Base-by-base conservation (phyloP, 2,888 invertebrate genomes). In the Drosophila antonietae region DNA sequence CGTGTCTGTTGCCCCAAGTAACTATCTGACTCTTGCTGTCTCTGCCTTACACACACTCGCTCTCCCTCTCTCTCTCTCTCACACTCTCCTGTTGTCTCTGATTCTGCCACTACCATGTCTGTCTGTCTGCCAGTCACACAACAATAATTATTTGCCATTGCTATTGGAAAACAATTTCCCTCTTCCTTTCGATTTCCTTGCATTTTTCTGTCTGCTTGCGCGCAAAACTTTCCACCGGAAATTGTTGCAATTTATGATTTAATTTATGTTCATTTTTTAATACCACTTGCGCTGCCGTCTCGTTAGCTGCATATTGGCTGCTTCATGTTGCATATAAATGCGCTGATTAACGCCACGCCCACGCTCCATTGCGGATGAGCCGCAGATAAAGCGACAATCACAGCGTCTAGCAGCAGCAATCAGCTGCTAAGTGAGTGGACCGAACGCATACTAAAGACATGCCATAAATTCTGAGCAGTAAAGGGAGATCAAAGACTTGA, bases 241-340 rank as follows among this genome's bases (percentile, higher is more conserved):
- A 88, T 84, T 84, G 79, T 75, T 79, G 82, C 84, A 86, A 88
- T 86, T 88, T 88, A 84, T 86, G 87, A 88, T 86, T 86, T 82
- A 88, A 86, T 86, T 86, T 87, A 88, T 86, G 86, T 83, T 83
- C 81, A 59, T 75, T 83, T 83, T 68, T 83, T 2, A 9, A 33
- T 81, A 84, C 86, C 86, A 73, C 66, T 63, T 62, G 65, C 57
- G 56, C 61, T 66, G 67, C 61, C 59, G 53, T 51, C 68, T n/a
- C 66, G 58, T 63, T 67, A 57, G 52, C 37, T 39, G 15, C 2
- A 15, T 15, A 43, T 43, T 47, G 71, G 43, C 63, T 67, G 82
- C 82, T 68, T 59, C 67, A 64, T 77, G 76, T 73, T 81, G 88
- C 88, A 83, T 88, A 84, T 85, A 84, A 84, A 88, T 85, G 88